Percentiles rank a stretch among this genome's conserved stretches.
phyloP scores from a whole-genome alignment of 2,113 vertebrate species.

The Lynx canadensis region DNA sequence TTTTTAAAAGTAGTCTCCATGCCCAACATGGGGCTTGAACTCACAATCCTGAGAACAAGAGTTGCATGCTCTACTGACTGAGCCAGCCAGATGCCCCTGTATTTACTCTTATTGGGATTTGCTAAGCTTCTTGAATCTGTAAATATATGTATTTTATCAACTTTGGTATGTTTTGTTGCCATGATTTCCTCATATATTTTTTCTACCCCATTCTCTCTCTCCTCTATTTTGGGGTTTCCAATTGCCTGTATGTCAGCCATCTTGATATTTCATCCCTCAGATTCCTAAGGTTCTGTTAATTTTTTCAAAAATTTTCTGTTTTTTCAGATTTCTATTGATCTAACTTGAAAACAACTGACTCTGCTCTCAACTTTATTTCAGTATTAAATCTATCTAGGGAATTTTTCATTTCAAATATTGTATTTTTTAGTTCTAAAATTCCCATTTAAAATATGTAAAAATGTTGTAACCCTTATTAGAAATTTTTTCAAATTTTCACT shows the following conservation, averaged over 20 bases:
- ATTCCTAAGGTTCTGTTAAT: neutral
- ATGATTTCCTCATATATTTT: neutral
- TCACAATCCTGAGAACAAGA: neutral
- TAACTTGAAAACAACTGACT: neutral
- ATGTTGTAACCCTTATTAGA: neutral
- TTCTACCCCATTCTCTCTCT: neutral
- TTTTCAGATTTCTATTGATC: slow-evolving; percentile 19
- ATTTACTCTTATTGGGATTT: neutral
- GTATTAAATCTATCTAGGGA: neutral
- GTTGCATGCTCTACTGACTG: neutral
- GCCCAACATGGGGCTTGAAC: neutral
- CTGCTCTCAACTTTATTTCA: neutral
- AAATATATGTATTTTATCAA: neutral
- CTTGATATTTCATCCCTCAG: neutral
- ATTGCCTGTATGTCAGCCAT: neutral
- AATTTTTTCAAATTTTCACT: neutral
- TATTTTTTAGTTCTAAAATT: neutral
- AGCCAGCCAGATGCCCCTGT: neutral
- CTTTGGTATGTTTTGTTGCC: neutral
- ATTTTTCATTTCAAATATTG: neutral
- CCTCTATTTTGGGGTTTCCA: neutral
- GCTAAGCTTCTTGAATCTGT: neutral
- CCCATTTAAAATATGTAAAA: neutral
- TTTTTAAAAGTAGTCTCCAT: neutral
- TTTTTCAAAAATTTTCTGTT: neutral